These are phyloP conservation scores for Catocala fraxini DNA, from an alignment of 2,888 invertebrate genomes.

Conservation along the genomic window DNA sequence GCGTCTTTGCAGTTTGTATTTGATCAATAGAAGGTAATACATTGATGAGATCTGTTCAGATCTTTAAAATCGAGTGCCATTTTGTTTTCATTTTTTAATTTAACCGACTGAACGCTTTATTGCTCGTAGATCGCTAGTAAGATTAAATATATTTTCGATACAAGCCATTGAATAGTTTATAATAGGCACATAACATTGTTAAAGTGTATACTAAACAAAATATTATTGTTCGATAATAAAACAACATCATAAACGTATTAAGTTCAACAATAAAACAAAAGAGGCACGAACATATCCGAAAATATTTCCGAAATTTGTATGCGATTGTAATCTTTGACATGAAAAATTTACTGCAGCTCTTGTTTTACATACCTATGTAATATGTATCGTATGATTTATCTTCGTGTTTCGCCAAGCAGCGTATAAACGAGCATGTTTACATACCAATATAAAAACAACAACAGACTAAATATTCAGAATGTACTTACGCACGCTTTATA, in stretches of 20 bases:
- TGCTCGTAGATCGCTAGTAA: too few species aligned
- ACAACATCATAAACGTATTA: slow-evolving; percentile 31
- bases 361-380: slow-evolving; percentile 22
- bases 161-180: too few species aligned
- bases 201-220: not conserved
- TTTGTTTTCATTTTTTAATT: too few species aligned
- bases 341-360: slow-evolving; percentile 32
- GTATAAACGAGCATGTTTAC: slow-evolving; percentile 23
- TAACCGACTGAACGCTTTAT: too few species aligned
- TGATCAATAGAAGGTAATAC: too few species aligned
- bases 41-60: too few species aligned
- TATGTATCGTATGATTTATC: slow-evolving; percentile 31
- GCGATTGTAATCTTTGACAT: slow-evolving; percentile 40
- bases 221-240: slow-evolving; percentile 23
- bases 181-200: too few species aligned
- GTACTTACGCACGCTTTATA: not conserved
- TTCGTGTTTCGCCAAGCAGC: slow-evolving; percentile 16
- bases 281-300: slow-evolving; percentile 28
- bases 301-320: slow-evolving; percentile 36
- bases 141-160: too few species aligned
- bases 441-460: slow-evolving; percentile 20
- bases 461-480: slow-evolving; percentile 24
- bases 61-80: too few species aligned
- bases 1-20: too few species aligned
- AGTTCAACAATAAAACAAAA: slow-evolving; percentile 29